A percentile compares a stretch with the other conserved stretches of the same genome.
These are phyloP conservation scores for Myotis pilosus DNA, from an alignment of 2,797 vertebrate genomes.

Conservation along the genomic window DNA sequence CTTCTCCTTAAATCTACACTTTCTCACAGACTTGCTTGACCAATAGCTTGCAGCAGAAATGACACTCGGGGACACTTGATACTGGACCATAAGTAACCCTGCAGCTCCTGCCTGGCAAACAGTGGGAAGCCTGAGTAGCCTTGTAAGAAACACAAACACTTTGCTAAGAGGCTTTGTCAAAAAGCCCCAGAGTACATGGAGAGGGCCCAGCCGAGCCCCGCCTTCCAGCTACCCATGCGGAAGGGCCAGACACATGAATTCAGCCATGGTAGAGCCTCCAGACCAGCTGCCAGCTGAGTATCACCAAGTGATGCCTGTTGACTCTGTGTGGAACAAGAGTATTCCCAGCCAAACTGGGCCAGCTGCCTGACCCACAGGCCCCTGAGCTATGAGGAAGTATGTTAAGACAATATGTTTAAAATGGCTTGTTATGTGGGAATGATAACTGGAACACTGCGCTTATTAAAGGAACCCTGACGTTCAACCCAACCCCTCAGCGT, in stretches of 20 bases:
- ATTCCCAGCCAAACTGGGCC: neutral
- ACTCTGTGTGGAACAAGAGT: neutral
- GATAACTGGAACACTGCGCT: neutral
- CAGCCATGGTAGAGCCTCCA: neutral
- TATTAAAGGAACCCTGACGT: neutral
- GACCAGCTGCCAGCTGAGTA: neutral
- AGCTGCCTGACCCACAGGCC: neutral
- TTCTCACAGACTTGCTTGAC: neutral
- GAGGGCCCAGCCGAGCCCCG: neutral
- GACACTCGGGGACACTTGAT: neutral
- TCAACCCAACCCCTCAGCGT: neutral
- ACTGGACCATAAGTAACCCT: neutral
- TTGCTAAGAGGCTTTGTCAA: neutral
- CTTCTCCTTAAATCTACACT: neutral
- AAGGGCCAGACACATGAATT: neutral
- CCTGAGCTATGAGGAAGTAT: neutral
- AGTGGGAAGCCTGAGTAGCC: neutral
- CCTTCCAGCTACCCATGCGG: neutral
- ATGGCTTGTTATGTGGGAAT: neutral
- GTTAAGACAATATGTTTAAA: neutral
- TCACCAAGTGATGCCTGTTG: neutral
- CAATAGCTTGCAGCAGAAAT: neutral
- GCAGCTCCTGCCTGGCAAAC: neutral
- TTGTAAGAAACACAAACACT: neutral
- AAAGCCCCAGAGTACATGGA: neutral